Evolutionary conservation across 2,797 vertebrate species (phyloP), one percentile per base, ranked within the genome.

Genomic region (Borostomias antarcticus): DNA sequence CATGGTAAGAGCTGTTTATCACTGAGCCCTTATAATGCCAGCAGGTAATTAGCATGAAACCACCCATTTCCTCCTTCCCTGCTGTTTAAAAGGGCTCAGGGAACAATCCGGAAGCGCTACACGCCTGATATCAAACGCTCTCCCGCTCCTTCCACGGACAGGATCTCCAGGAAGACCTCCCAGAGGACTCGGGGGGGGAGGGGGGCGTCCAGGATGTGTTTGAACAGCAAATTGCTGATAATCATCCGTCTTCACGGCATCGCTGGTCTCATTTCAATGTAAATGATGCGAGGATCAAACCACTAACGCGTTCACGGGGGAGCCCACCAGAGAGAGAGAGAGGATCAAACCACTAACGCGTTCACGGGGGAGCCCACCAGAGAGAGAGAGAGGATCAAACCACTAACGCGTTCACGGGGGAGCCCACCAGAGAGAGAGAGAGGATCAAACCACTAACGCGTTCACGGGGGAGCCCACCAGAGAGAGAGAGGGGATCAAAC

Each of bases 191-290:
- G n/a, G n/a, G n/a, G n/a, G n/a, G n/a, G n/a, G n/a, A n/a, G n/a
- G n/a, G n/a, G 77, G 74, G 75, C 70, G 64, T 76, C 72, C 64
- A 71, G 77, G 74, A 86, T 86, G 86, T 89, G 86, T 84, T 83
- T 65, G 81, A 82, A 80, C 89, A 91, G n/a, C n/a, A 89, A 79
- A 69, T 69, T 50, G 51, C 61, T 43, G 84, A 90, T 85, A 73
- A 71, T 57, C 19, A 88, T 89, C 86, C 86, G 43, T 74, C 62
- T 48, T 7, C n/a, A n/a, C n/a, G n/a, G n/a, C n/a, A n/a, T n/a
- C n/a, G n/a, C n/a, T n/a, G n/a, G n/a, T n/a, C n/a, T n/a, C 35
- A 88, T 92, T 91, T 90, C 85, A 90, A 84, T 90, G 86, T 85
- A 93, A 92, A 93, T 86, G 57, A 81, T 72, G 37, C 66, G 50